Evolutionary conservation across 1,140 invertebrate genomes (phyloP).

Genomic region (Streblospio benedicti): DNA sequence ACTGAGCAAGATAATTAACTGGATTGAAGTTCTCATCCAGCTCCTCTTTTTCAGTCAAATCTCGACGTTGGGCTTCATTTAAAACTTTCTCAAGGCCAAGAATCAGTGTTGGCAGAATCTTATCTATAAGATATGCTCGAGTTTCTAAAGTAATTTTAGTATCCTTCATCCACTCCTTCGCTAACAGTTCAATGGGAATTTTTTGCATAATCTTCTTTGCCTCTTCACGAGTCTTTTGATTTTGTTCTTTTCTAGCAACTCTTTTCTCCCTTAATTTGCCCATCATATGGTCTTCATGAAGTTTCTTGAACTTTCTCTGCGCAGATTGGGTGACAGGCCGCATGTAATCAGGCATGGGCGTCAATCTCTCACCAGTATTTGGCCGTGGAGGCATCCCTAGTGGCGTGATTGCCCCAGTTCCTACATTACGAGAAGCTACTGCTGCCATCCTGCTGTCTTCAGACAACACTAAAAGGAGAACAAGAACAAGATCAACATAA

Average conservation of each 20-base stretch:
- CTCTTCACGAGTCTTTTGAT: constrained; percentile 27
- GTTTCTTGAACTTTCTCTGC: constrained; percentile 28
- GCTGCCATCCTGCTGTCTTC: no score
- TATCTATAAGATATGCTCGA: constrained; percentile 41
- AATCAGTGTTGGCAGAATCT: constrained; percentile 43
- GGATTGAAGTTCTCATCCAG: constrained; percentile 45
- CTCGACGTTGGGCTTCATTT: constrained; percentile 38
- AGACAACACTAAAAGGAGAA: no score
- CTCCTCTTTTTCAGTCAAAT: constrained; percentile 27
- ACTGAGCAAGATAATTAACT: constrained; percentile 46
- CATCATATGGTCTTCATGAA: constrained; percentile 42
- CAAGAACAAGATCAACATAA: no score
- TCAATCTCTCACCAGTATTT: constrained; percentile 5
- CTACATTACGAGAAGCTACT: no score
- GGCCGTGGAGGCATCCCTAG: neutral
- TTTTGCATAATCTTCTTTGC: constrained; percentile 35
- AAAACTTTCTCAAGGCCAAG: constrained; percentile 45
- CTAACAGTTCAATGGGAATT: constrained; percentile 44
- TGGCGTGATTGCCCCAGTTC: no score
- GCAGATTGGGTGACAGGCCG: constrained; percentile 4
- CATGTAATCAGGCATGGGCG: constrained; percentile 11
- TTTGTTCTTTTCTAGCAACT: constrained; percentile 33
- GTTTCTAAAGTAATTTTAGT: constrained; percentile 31
- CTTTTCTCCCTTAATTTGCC: constrained; percentile 32
- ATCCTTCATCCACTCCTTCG: constrained; percentile 38